Evolutionary conservation across 2,888 invertebrate genomes (phyloP).

Genomic region (Myopa testacea): DNA sequence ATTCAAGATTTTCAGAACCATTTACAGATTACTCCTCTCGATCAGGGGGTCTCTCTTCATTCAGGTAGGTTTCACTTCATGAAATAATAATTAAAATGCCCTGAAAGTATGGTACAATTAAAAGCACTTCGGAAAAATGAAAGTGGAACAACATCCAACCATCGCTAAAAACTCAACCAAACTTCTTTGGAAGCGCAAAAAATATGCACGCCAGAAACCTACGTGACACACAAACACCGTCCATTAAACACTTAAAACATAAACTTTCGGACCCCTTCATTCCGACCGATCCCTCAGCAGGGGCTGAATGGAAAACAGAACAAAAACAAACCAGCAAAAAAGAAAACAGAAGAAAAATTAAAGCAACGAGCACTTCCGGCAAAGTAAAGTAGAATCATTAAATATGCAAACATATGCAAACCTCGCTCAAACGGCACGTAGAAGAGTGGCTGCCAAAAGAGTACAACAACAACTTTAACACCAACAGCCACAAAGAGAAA

Average conservation of each 20-base stretch:
- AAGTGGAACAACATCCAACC: background rate
- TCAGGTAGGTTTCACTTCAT: background rate
- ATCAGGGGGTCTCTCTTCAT: no score
- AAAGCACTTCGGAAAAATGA: background rate
- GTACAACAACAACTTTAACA: background rate
- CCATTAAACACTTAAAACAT: slow-evolving; percentile 12
- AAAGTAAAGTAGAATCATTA: slow-evolving; percentile 10
- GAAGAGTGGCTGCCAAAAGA: background rate
- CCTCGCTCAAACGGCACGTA: background rate
- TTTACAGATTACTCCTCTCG: no score
- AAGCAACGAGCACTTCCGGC: background rate
- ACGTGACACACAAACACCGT: background rate
- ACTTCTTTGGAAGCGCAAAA: background rate
- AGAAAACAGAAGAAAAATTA: background rate
- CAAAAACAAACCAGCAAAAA: background rate
- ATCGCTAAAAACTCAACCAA: background rate
- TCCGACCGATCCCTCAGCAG: no score
- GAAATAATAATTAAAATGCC: background rate
- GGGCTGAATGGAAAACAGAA: background rate
- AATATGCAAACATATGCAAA: slow-evolving; percentile 29
- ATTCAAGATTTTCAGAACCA: no score
- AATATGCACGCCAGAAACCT: background rate
- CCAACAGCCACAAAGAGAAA: background rate
- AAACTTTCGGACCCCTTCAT: background rate
- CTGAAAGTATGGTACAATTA: background rate